Conservation (phyloP, 2,113 vertebrate genomes). For the Rutilus rutilus region DNA sequence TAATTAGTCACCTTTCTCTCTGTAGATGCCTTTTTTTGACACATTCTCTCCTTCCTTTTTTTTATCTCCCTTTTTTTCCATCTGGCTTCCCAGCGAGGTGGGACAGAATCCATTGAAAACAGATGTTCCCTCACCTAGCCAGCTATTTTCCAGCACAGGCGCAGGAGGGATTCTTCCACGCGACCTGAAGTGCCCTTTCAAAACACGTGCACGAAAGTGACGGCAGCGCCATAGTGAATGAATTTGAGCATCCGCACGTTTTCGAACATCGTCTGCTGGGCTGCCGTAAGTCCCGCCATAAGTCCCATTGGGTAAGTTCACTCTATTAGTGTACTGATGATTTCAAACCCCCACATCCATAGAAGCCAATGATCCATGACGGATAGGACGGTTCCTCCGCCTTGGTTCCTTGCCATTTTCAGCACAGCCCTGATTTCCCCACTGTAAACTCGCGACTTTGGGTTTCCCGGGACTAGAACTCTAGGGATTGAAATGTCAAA, state of each 20-base stretch:
- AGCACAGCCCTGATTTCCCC: slow-evolving; percentile 13
- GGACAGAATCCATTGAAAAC: slow-evolving; percentile 40
- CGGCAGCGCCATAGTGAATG: background rate
- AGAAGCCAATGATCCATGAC: slow-evolving; percentile 28
- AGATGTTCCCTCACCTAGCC: slow-evolving; percentile 40
- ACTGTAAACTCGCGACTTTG: background rate
- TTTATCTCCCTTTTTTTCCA: slow-evolving; percentile 37
- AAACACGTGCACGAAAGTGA: background rate
- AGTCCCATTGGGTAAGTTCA: slow-evolving; percentile 22
- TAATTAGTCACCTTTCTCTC: slow-evolving; percentile 48
- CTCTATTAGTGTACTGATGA: slow-evolving; percentile 4
- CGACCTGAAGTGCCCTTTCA: slow-evolving; percentile 13
- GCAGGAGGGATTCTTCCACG: slow-evolving; percentile 5
- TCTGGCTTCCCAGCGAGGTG: slow-evolving; percentile 29
- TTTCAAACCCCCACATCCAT: background rate
- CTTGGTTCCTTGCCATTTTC: slow-evolving; percentile 23
- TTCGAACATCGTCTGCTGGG: background rate
- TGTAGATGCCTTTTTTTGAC: background rate
- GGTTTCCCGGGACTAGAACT: background rate
- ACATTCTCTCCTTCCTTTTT: slow-evolving; percentile 17
- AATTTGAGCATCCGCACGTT: background rate
- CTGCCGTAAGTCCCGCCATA: slow-evolving; percentile 23
- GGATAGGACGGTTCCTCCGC: slow-evolving; percentile 18
- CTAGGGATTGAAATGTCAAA: background rate
- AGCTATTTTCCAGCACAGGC: background rate